Base-by-base conservation (phyloP, 2,113 vertebrate genomes). In the Halcyon malimbica region DNA sequence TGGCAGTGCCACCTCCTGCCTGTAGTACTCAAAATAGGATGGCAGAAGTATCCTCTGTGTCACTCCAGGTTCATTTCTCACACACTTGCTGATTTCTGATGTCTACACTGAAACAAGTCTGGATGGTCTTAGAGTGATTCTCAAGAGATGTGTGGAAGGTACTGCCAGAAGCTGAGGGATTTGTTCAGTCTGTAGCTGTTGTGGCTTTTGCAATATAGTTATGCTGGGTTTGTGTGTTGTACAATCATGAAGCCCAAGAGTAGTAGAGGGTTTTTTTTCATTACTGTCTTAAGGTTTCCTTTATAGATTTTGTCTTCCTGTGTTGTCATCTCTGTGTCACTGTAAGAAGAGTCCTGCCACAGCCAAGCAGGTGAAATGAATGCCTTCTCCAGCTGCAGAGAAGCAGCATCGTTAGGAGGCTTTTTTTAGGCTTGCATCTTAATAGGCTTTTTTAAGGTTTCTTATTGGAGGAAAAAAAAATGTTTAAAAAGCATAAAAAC, bases 401-500 rank as follows among this genome's bases (percentile, higher is more conserved):
- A 60, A 62, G 57, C 44, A 51, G 75, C 63, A 67, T 85, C 35
- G 67, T 42, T 42, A 10, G 46, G 78, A 82, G 70, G 65, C 42
- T 86, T 88, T 79, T 87, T 83, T 78, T 33, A 83, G 44, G 9
- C 37, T 90, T 69, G 37, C 24, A 62, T 84, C 56, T 96, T 54
- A 86, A 78, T 53, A 93, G 42, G 14, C 33, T 90, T 93, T 83
- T 93, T 94, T 97, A 48, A 76, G 33, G 4, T 59, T 84, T 77
- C 59, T 81, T 1, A 1, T 68, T 83, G 35, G 90, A 89, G 53
- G 50, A 67, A 71, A 76, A 57, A 57, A 78, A 80, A 85, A 29
- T 7, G 4, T 78, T 87, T 41, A 14, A 75, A 57, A 71, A 89
- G 51, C 33, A 60, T 46, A 41, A 74, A 92, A 81, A 63, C 48